These are phyloP conservation scores for Sarcophaga caerulescens DNA, from an alignment of 2,888 invertebrate species.

Conservation along the genomic window DNA sequence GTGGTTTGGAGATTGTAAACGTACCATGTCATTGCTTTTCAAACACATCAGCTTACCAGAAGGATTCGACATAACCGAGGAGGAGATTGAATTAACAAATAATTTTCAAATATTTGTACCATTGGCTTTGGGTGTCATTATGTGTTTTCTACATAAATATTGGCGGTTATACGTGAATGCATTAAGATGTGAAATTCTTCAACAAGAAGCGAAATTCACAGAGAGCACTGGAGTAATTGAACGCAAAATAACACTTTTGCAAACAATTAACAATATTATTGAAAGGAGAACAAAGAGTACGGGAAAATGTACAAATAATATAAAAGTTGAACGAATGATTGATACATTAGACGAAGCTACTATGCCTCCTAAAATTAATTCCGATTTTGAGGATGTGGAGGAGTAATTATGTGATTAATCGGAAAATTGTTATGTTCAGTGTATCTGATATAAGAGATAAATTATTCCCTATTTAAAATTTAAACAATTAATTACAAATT, in stretches of 20 bases:
- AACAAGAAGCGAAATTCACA: slow-evolving; percentile 56
- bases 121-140: slow-evolving; percentile 39
- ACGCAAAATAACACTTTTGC: slow-evolving; percentile 60
- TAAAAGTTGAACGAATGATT: background rate
- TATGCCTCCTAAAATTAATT: background rate
- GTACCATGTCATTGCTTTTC: slow-evolving; percentile 67
- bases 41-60: slow-evolving; percentile 64
- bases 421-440: too few species aligned
- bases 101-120: slow-evolving; percentile 48
- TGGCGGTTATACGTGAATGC: slow-evolving; percentile 63
- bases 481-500: too few species aligned
- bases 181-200: slow-evolving; percentile 47
- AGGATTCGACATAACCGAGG: slow-evolving; percentile 40
- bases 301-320: background rate
- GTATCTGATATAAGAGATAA: too few species aligned
- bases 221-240: slow-evolving; percentile 59
- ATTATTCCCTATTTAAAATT: too few species aligned
- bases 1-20: slow-evolving; percentile 69
- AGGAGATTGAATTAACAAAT: slow-evolving; percentile 54
- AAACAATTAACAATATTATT: slow-evolving; percentile 59
- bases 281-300: slow-evolving; percentile 33
- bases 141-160: slow-evolving; percentile 60
- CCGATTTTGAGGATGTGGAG: too few species aligned
- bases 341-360: background rate
- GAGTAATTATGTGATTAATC: too few species aligned